These are phyloP conservation scores for Neotoma lepida DNA, from an alignment of 2,113 vertebrate genomes.

Conservation along the genomic window DNA sequence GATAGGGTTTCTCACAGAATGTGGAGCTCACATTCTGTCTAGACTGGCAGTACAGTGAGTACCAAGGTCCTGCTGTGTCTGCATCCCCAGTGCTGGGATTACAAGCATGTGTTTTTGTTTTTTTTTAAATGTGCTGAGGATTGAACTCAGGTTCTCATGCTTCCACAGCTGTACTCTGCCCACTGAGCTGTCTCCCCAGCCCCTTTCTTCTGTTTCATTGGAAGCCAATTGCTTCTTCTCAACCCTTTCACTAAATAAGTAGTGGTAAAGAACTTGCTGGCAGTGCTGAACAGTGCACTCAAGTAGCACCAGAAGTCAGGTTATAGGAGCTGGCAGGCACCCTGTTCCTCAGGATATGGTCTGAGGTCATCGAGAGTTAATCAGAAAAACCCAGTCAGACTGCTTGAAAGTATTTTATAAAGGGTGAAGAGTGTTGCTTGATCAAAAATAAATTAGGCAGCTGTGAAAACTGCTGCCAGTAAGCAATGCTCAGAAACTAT, in stretches of 20 bases:
- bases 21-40: neutral
- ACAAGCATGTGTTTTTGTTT: neutral
- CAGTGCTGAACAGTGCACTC: too few species aligned
- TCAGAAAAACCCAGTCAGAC: neutral
- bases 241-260: neutral
- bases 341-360: neutral
- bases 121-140: neutral
- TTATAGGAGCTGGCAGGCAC: too few species aligned
- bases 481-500: neutral
- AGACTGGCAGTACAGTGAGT: neutral
- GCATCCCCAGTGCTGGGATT: neutral
- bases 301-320: fast-evolving
- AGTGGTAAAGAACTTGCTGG: neutral
- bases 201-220: neutral
- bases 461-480: fast-evolving
- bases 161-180: neutral
- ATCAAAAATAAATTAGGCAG: neutral
- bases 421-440: neutral
- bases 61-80: neutral
- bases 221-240: neutral
- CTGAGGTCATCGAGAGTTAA: neutral
- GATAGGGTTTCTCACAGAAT: neutral
- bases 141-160: neutral
- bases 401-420: neutral
- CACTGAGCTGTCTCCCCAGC: neutral